Percentiles rank a stretch among this genome's conserved stretches.
phyloP scores from a whole-genome alignment of 2,113 vertebrate genomes.

The Epinephelus cyanopodus region DNA sequence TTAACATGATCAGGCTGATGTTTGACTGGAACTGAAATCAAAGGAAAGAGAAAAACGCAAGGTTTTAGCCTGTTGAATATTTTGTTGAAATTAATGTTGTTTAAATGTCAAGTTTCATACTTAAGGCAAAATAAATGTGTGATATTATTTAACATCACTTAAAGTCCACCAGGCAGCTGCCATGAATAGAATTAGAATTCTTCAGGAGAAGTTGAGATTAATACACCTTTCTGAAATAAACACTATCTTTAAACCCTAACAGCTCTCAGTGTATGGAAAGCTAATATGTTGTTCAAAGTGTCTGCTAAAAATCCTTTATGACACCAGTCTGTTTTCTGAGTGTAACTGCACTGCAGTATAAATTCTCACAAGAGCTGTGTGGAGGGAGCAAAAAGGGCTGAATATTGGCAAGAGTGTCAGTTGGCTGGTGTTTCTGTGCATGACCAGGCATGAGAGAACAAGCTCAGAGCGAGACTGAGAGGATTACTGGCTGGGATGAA shows the following conservation, averaged over 20 bases:
- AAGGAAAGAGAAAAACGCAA: background rate
- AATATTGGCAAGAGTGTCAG: slow-evolving; percentile 50
- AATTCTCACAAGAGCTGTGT: background rate
- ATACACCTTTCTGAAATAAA: background rate
- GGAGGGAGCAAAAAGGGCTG: slow-evolving; percentile 6
- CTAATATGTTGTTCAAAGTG: background rate
- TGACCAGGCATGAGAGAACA: slow-evolving; percentile 73
- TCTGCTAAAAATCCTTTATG: background rate
- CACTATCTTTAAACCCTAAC: background rate
- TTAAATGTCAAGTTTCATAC: background rate
- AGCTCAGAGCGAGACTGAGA: slow-evolving; percentile 72
- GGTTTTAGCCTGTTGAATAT: background rate
- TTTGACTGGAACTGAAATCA: slow-evolving; percentile 20
- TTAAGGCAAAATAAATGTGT: background rate
- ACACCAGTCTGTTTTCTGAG: background rate
- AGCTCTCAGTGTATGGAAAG: background rate
- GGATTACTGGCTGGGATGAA: slow-evolving; percentile 66
- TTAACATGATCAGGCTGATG: background rate
- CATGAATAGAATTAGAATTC: background rate
- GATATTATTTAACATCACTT: background rate
- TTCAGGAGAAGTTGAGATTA: background rate
- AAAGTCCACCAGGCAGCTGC: background rate
- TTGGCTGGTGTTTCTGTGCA: slow-evolving; percentile 68
- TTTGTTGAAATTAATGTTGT: background rate
- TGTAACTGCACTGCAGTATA: background rate